A percentile compares a stretch with the other conserved stretches of the same genome.
These are phyloP conservation scores for Callyntrura sp. DNA, from an alignment of 2,888 invertebrate genomes.

Conservation along the genomic window DNA sequence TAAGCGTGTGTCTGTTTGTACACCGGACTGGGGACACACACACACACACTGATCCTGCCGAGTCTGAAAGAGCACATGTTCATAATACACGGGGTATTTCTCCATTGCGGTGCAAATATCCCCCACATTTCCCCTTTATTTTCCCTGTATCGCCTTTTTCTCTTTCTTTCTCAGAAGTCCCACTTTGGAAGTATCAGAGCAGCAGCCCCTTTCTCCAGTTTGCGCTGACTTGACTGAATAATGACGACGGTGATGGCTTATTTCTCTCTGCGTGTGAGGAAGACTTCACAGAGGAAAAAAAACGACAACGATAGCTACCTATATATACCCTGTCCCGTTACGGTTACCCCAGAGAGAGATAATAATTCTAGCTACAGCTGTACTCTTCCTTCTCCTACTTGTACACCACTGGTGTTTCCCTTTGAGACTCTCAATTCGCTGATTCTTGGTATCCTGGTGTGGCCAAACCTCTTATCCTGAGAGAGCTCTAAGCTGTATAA, in stretches of 20 bases:
- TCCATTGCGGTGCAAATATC: too few species aligned
- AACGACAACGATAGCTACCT: slow-evolving; percentile 4
- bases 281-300: slow-evolving; percentile 13
- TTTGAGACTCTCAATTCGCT: slow-evolving; percentile 38
- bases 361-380: too few species aligned
- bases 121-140: too few species aligned
- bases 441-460: not conserved
- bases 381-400: slow-evolving; percentile 3
- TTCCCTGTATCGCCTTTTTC: slow-evolving; percentile 29
- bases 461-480: not conserved
- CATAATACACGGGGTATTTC: too few species aligned
- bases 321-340: not conserved
- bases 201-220: not conserved
- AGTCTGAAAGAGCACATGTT: too few species aligned
- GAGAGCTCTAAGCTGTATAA: slow-evolving; percentile 5
- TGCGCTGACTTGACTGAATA: slow-evolving; percentile 46
- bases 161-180: not conserved
- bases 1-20: slow-evolving; percentile 21
- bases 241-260: slow-evolving; percentile 48
- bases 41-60: too few species aligned
- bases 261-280: slow-evolving; percentile 42
- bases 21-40: too few species aligned
- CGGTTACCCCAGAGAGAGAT: slow-evolving; percentile 29
- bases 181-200: too few species aligned
- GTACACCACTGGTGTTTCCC: slow-evolving; percentile 17